Conservation (phyloP, 2,888 invertebrate genomes). For the Hedychridium roseum region DNA sequence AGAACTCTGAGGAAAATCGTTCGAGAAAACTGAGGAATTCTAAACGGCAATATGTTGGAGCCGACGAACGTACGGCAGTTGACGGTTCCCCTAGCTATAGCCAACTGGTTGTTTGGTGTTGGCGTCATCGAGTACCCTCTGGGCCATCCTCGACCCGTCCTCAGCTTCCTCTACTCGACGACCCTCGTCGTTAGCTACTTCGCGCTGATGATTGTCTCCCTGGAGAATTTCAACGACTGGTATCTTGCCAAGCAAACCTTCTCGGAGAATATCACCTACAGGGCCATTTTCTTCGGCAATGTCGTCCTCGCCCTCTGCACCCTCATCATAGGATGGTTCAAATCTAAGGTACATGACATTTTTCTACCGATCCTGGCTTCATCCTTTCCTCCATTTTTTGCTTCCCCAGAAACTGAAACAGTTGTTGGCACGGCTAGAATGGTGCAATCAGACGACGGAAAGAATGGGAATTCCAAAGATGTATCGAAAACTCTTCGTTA, state of each 20-base stretch:
- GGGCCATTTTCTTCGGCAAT: conserved; percentile 23
- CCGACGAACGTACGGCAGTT: conserved; percentile 16
- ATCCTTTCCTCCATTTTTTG: too few species aligned
- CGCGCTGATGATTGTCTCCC: conserved; percentile 7
- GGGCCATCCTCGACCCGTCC: conserved; percentile 2
- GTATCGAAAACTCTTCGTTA: conserved; percentile 13
- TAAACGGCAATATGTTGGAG: conserved; percentile 19
- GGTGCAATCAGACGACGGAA: conserved; percentile 27
- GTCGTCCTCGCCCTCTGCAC: conserved; percentile 14
- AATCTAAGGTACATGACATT: conserved; percentile 19
- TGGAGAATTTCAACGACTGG: not conserved
- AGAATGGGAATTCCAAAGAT: conserved; percentile 30
- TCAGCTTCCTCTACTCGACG: conserved; percentile 15
- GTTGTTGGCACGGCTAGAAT: conserved; percentile 9
- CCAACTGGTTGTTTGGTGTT: conserved; percentile 18
- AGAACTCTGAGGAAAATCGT: too few species aligned
- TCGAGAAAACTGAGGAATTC: too few species aligned
- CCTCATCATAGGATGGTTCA: conserved; percentile 21
- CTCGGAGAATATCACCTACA: conserved; percentile 12
- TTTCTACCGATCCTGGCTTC: not conserved
- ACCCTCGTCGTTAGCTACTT: conserved; percentile 10
- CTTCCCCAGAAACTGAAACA: too few species aligned
- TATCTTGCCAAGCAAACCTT: not conserved
- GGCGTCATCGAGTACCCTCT: conserved; percentile 18
- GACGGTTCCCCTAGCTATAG: conserved; percentile 16